Conservation (phyloP, 2,888 invertebrate species). For the Latrodectus elegans region DNA sequence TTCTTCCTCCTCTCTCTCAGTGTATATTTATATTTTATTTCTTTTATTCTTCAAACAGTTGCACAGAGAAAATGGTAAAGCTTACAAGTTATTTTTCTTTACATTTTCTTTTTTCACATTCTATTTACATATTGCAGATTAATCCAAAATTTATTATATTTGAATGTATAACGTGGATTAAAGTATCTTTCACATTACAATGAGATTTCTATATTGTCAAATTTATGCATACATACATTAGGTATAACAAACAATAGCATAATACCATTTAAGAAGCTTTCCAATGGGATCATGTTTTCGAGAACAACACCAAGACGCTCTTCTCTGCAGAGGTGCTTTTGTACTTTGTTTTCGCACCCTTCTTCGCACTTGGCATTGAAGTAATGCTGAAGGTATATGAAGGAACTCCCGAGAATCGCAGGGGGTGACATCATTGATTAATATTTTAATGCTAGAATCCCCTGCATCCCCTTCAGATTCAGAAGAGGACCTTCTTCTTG, state of each 20-base stretch:
- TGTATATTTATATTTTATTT: too few relatives aligned
- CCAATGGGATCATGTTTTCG: not conserved
- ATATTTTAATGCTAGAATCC: slow-evolving; percentile 69
- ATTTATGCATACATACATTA: too few relatives aligned
- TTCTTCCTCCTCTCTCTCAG: too few relatives aligned
- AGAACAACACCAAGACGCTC: slow-evolving; percentile 40
- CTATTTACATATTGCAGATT: too few relatives aligned
- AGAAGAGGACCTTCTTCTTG: slow-evolving; percentile 39
- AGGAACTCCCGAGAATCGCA: slow-evolving; percentile 70
- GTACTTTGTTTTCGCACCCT: slow-evolving; percentile 8
- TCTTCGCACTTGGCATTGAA: not conserved
- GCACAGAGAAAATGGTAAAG: too few relatives aligned
- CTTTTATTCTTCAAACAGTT: too few relatives aligned
- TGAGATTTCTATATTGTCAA: too few relatives aligned
- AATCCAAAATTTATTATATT: too few relatives aligned
- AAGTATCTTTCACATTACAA: too few relatives aligned
- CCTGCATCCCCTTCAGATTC: slow-evolving; percentile 51
- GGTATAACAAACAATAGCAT: not conserved
- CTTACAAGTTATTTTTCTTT: too few relatives aligned
- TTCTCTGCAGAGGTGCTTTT: slow-evolving; percentile 31
- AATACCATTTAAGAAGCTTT: slow-evolving; percentile 47
- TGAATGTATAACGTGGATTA: too few relatives aligned
- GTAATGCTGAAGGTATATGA: slow-evolving; percentile 28
- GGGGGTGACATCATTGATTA: slow-evolving; percentile 70
- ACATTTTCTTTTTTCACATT: too few relatives aligned